A percentile compares a stretch with the other conserved stretches of the same genome.
Conservation (phyloP, 2,888 invertebrate genomes). For the Drepana falcataria region DNA sequence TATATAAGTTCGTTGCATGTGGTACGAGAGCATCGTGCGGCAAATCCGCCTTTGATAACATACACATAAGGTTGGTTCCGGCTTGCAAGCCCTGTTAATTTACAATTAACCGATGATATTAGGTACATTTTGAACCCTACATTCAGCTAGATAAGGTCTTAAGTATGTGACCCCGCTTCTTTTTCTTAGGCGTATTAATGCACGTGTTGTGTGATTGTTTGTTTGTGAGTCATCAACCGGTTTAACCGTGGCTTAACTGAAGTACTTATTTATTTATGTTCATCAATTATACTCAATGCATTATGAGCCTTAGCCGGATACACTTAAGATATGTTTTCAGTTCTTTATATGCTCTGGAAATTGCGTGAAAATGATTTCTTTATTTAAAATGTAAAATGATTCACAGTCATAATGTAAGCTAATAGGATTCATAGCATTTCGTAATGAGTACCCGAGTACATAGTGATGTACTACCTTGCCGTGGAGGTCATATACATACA, state of each 20-base stretch:
- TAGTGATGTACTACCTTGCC: no score
- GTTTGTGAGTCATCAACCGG: conserved; percentile 9
- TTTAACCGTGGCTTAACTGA: not conserved
- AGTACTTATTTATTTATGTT: no score
- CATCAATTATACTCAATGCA: not conserved
- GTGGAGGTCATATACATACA: no score
- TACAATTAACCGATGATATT: no score
- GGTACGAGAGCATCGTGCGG: not conserved
- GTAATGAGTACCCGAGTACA: no score
- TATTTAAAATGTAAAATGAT: no score
- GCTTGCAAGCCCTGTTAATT: no score
- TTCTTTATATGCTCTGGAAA: no score
- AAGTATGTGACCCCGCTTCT: conserved; percentile 5
- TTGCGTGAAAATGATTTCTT: not conserved
- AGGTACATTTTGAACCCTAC: not conserved
- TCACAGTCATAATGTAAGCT: no score
- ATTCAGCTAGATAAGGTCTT: not conserved
- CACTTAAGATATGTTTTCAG: not conserved
- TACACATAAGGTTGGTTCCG: no score
- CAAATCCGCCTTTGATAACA: not conserved
- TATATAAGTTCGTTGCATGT: conserved; percentile 7
- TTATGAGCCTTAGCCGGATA: conserved; percentile 1
- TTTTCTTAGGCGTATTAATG: conserved; percentile 8
- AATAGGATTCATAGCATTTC: no score
- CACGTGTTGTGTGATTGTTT: conserved; percentile 10